These are phyloP conservation scores for Linhomoeus sp. DNA, from an alignment of 2,888 invertebrate species.

Conservation along the genomic window DNA sequence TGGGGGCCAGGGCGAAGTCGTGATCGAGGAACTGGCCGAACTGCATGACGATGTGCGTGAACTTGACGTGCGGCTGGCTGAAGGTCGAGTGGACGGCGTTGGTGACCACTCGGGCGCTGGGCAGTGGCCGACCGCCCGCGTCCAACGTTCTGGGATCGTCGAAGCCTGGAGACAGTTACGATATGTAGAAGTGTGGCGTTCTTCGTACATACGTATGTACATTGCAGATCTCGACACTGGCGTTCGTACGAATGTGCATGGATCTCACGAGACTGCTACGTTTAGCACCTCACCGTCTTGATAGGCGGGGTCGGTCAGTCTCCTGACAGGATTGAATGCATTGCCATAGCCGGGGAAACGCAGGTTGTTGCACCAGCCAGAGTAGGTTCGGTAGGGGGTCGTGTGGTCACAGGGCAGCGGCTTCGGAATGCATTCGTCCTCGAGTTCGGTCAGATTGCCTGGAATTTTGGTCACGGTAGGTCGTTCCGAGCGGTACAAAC, in stretches of 20 bases:
- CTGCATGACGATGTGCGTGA: conserved; percentile 49
- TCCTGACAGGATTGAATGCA: conserved; percentile 55
- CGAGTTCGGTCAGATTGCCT: too few species aligned
- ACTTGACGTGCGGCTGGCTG: conserved; percentile 18
- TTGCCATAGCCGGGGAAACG: conserved; percentile 56
- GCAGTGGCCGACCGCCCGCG: conserved; percentile 15
- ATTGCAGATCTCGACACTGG: too few species aligned
- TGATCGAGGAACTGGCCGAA: conserved; percentile 83
- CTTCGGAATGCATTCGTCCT: conserved; percentile 15
- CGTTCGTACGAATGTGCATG: too few species aligned
- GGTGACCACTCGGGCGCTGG: conserved; percentile 14
- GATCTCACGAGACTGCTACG: too few species aligned
- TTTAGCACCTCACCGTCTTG: conserved; percentile 44
- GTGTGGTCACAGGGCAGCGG: conserved; percentile 26
- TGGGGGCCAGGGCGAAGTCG: conserved; percentile 79
- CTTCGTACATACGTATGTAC: too few species aligned
- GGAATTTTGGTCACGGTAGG: too few species aligned
- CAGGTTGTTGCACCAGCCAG: conserved; percentile 71
- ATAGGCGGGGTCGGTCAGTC: conserved; percentile 59
- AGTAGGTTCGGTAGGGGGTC: conserved; percentile 50
- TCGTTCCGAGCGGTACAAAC: too few species aligned
- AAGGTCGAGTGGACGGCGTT: conserved; percentile 17
- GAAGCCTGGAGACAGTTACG: conserved; percentile 12
- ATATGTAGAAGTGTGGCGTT: too few species aligned
- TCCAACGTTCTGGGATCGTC: conserved; percentile 18